Evolutionary conservation across 64 coral and sea anemone genomes (phyloP).

Genomic region (Exaiptasia diaphana): DNA sequence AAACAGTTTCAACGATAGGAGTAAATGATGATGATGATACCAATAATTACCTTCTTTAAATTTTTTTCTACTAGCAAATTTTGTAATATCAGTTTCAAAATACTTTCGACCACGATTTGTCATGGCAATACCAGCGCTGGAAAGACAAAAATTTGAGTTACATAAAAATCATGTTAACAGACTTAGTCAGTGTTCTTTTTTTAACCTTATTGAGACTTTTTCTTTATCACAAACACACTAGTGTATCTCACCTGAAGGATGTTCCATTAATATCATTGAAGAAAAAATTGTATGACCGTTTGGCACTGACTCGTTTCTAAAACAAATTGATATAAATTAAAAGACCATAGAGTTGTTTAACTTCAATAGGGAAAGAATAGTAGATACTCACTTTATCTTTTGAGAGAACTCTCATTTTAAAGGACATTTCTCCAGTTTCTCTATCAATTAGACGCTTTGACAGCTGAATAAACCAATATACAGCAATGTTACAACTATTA

Average conservation of each 20-base stretch:
- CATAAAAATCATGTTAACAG: no score
- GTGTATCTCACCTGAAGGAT: neutral
- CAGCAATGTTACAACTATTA: no score
- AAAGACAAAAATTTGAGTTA: no score
- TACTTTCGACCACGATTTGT: no score
- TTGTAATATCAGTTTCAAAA: no score
- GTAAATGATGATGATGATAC: no score
- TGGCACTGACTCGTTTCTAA: constrained; percentile 10
- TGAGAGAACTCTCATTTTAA: neutral
- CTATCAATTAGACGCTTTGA: constrained; percentile 27
- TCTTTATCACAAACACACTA: neutral
- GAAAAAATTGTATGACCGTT: neutral
- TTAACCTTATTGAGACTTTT: neutral
- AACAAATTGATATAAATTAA: neutral
- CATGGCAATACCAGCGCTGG: no score
- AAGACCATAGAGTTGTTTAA: no score
- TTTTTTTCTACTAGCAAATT: no score
- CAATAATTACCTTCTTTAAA: no score
- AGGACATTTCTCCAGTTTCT: neutral
- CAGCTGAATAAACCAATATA: constrained; percentile 35
- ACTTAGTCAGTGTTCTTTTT: neutral
- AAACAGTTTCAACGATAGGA: no score
- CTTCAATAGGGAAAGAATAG: no score
- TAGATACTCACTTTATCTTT: constrained; percentile 26
- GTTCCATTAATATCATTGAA: neutral